Evolutionary conservation across 2,113 vertebrate species (phyloP).

Genomic region (Chelonoidis abingdonii): DNA sequence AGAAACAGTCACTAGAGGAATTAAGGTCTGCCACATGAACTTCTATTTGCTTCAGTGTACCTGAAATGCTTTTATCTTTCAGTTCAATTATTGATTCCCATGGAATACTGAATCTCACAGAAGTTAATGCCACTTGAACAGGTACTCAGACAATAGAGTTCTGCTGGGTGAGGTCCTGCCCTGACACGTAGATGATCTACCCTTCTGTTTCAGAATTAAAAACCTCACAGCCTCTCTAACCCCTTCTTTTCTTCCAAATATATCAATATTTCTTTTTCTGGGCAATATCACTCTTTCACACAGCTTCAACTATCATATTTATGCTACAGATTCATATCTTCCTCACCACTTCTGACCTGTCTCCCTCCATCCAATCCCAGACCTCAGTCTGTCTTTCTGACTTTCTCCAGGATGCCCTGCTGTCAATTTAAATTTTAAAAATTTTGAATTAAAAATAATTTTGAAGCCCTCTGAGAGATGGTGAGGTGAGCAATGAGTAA

Average conservation of each 20-base stretch:
- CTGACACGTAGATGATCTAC: background rate
- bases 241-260: background rate
- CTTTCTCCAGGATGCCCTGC: background rate
- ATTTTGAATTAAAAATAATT: background rate
- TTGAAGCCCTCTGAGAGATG: background rate
- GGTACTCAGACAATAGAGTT: background rate
- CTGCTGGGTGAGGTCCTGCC: background rate
- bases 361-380: background rate
- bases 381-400: background rate
- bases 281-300: background rate
- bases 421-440: background rate
- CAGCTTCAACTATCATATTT: background rate
- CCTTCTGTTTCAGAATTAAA: background rate
- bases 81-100: background rate
- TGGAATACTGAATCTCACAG: background rate
- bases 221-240: background rate
- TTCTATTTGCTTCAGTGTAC: background rate
- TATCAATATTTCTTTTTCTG: too few species aligned
- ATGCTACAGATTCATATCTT: background rate
- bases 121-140: background rate
- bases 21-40: background rate
- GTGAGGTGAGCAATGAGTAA: background rate
- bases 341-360: background rate
- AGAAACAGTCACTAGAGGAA: background rate
- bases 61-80: conserved; percentile 1